These are phyloP conservation scores for Cercopithecus petaurista DNA, from an alignment of 2,797 vertebrate species.

Conservation along the genomic window DNA sequence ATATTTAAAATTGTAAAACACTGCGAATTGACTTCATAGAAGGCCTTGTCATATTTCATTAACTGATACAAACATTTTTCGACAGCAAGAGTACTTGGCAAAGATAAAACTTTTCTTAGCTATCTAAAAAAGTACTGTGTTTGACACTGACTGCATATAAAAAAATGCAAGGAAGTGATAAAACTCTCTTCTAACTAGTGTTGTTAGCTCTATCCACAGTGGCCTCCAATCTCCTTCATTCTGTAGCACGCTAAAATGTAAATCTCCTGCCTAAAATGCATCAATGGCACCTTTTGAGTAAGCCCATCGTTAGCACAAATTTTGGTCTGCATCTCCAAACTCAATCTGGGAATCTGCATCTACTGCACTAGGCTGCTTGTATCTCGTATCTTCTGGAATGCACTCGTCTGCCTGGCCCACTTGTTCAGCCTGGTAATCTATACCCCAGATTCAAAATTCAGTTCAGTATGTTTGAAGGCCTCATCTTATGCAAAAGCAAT, in stretches of 20 bases:
- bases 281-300: background rate
- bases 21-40: background rate
- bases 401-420: background rate
- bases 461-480: background rate
- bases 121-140: background rate
- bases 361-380: background rate
- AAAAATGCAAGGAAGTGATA: background rate
- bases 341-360: background rate
- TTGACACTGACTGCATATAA: background rate
- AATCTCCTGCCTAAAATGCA: background rate
- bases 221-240: background rate
- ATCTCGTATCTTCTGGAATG: background rate
- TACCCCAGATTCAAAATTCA: background rate
- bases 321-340: background rate
- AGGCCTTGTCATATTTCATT: background rate
- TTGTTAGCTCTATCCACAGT: background rate
- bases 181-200: background rate
- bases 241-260: background rate
- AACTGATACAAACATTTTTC: slow-evolving; percentile 23
- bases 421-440: background rate
- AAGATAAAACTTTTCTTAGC: background rate
- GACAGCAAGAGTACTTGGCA: background rate
- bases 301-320: background rate
- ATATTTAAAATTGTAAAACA: background rate
- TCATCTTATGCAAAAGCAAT: background rate